Conservation (phyloP, 35 echinoderm and acorn worm species). For the Strongylocentrotus purpuratus region DNA sequence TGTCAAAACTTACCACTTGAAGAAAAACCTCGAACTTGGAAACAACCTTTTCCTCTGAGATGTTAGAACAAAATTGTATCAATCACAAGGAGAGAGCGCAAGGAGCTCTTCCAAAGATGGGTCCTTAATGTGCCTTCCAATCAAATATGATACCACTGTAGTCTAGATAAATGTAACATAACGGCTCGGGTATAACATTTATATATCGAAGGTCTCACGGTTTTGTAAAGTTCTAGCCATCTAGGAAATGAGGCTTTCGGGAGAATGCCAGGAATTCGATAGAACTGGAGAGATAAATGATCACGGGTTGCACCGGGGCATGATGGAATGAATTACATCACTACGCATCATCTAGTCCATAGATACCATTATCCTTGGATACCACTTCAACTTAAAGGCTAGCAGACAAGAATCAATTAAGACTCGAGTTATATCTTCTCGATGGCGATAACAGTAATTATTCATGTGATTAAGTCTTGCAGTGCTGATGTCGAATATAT, state of each 20-base stretch:
- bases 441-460: too few species aligned
- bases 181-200: not conserved
- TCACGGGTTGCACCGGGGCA: not conserved
- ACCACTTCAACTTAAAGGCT: not conserved
- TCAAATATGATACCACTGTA: not conserved
- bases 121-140: not conserved
- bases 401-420: too few species aligned
- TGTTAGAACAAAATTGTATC: not conserved
- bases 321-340: conserved; percentile 7
- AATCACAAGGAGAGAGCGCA: too few species aligned
- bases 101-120: not conserved
- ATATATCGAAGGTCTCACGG: not conserved
- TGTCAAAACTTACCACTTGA: not conserved
- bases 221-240: not conserved
- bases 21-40: not conserved
- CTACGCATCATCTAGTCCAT: not conserved
- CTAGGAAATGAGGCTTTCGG: not conserved
- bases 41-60: not conserved
- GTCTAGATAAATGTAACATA: not conserved
- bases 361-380: not conserved
- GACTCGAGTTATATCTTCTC: too few species aligned
- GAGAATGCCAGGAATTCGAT: not conserved
- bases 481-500: too few species aligned
- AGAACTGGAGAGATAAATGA: not conserved
- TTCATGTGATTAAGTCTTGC: too few species aligned